Evolutionary conservation across 2,797 vertebrate species (phyloP).

Genomic region (Threskiornis aethiopicus): DNA sequence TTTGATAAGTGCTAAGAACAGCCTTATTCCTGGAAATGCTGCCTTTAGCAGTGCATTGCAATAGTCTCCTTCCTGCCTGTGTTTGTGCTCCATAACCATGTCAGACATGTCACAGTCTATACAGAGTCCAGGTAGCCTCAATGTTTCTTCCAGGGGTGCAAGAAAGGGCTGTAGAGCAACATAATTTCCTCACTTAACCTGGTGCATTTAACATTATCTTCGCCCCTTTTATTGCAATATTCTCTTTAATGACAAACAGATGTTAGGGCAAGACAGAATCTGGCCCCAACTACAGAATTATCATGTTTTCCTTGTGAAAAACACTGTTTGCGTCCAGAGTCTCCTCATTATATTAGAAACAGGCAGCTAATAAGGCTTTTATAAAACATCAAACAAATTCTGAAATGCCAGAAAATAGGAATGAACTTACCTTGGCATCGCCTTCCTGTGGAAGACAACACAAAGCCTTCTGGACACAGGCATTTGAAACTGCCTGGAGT

Average conservation of each 20-base stretch:
- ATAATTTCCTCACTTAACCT: background rate
- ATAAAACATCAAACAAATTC: constrained; percentile 45
- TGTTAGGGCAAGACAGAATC: constrained; percentile 35
- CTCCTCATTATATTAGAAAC: constrained; percentile 24
- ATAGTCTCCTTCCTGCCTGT: background rate
- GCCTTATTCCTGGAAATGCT: background rate
- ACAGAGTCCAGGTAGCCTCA: background rate
- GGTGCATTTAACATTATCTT: constrained; percentile 19
- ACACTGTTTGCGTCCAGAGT: background rate
- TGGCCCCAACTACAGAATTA: constrained; percentile 1
- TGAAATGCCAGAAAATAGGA: constrained; percentile 7
- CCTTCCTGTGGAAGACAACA: constrained; percentile 87
- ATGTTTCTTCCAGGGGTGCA: background rate
- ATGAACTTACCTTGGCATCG: constrained; percentile 89
- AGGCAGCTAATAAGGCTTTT: constrained; percentile 14
- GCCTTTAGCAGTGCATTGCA: background rate
- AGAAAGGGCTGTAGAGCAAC: background rate
- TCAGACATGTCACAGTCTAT: background rate
- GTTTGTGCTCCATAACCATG: background rate
- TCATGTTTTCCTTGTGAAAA: constrained; percentile 50
- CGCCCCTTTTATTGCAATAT: background rate
- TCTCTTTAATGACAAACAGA: constrained; percentile 50
- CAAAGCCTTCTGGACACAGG: constrained; percentile 89
- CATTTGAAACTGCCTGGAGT: constrained; percentile 92
- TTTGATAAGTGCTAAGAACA: background rate